Conservation (phyloP, 2,888 invertebrate species). For the Ophraella communa region DNA sequence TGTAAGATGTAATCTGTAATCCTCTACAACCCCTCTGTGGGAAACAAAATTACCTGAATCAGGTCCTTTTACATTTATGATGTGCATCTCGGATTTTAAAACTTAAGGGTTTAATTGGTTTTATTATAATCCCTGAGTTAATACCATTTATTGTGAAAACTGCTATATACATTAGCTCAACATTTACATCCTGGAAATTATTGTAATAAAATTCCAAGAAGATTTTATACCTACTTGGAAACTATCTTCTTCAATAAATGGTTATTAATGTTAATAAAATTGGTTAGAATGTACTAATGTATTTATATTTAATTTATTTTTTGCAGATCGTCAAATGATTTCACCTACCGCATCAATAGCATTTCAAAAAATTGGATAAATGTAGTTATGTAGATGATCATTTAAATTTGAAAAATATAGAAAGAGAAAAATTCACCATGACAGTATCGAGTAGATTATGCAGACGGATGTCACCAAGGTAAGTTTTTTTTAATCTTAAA, state of each 20-base stretch:
- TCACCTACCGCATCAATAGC: neutral
- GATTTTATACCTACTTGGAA: too few relatives aligned
- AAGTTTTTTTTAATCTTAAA: neutral
- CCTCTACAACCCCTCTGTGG: too few relatives aligned
- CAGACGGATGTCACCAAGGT: constrained; percentile 56
- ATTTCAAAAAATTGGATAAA: constrained; percentile 1
- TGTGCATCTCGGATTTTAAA: too few relatives aligned
- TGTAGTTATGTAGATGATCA: neutral
- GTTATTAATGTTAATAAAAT: neutral
- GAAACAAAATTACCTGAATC: too few relatives aligned
- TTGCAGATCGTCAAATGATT: constrained; percentile 21
- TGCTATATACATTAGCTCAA: too few relatives aligned
- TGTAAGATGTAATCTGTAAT: too few relatives aligned
- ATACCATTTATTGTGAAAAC: too few relatives aligned
- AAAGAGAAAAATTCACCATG: constrained; percentile 23
- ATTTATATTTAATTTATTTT: neutral
- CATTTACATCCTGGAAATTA: too few relatives aligned
- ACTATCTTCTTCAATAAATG: neutral
- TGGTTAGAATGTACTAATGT: neutral
- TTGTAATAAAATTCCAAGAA: too few relatives aligned
- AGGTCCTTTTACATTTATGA: too few relatives aligned
- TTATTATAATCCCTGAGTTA: too few relatives aligned
- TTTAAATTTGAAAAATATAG: constrained; percentile 8
- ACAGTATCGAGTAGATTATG: constrained; percentile 53
- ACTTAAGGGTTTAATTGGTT: too few relatives aligned